Percentiles rank a stretch among this genome's conserved stretches.
These are phyloP conservation scores for Lipophrys pholis DNA, from an alignment of 2,113 vertebrate species.

Conservation along the genomic window DNA sequence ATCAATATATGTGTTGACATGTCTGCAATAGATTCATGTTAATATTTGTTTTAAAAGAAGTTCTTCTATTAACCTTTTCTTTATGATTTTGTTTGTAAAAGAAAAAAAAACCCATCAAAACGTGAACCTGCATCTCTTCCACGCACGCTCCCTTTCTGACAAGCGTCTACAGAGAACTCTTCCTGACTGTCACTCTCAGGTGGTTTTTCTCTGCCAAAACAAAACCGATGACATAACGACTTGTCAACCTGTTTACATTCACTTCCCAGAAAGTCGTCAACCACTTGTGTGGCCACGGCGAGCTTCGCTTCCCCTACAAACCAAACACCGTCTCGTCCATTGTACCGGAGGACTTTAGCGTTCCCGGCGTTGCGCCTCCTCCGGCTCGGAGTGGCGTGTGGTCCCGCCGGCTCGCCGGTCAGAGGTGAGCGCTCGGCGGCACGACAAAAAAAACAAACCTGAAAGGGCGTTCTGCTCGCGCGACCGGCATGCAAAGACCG, in stretches of 20 bases:
- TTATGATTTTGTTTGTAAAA: too few species aligned
- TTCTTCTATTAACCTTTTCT: too few species aligned
- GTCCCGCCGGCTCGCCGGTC: constrained; percentile 71
- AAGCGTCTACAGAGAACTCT: too few species aligned
- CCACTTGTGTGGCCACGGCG: constrained; percentile 67
- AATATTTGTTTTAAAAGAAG: too few species aligned
- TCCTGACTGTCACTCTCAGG: background rate
- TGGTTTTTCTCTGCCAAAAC: background rate
- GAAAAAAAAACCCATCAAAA: too few species aligned
- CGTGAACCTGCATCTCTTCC: too few species aligned
- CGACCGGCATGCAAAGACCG: constrained; percentile 36
- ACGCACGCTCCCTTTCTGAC: too few species aligned
- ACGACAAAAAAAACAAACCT: constrained; percentile 35
- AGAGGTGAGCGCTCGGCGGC: constrained; percentile 54
- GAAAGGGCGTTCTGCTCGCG: constrained; percentile 21
- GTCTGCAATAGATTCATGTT: too few species aligned
- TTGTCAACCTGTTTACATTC: constrained; percentile 8
- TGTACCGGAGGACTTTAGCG: constrained; percentile 52
- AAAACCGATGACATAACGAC: background rate
- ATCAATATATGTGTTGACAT: too few species aligned
- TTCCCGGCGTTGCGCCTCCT: constrained; percentile 44
- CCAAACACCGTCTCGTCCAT: constrained; percentile 31
- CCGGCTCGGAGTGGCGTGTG: constrained; percentile 46
- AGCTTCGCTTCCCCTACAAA: constrained; percentile 36
- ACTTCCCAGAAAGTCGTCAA: constrained; percentile 48